These are phyloP conservation scores for Papilio polyxenes DNA, from an alignment of 1,140 invertebrate species.

Conservation along the genomic window DNA sequence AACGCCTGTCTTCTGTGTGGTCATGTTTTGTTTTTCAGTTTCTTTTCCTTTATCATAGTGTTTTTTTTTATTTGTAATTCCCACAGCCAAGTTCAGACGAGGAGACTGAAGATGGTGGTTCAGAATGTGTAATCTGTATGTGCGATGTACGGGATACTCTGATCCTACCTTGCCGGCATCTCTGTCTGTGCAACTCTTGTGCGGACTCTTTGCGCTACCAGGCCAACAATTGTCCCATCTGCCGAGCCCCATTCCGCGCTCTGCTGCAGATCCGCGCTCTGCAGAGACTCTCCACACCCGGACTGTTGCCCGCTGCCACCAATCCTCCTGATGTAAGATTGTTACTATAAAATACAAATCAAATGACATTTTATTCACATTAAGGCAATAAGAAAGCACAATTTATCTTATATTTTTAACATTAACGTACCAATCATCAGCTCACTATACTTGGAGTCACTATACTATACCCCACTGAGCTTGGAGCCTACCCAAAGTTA, in stretches of 20 bases:
- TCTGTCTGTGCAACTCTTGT: constrained; percentile 98
- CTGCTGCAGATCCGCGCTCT: constrained; percentile 97
- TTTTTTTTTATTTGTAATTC: neutral
- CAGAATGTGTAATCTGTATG: constrained; percentile 99
- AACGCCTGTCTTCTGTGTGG: too few relatives aligned
- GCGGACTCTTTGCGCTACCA: constrained; percentile 98
- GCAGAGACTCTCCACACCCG: constrained; percentile 85
- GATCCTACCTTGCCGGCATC: constrained; percentile 98
- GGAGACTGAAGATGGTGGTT: constrained; percentile 97
- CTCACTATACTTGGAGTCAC: too few relatives aligned
- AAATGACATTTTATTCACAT: too few relatives aligned
- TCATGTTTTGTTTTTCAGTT: neutral
- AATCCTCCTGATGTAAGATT: constrained; percentile 80
- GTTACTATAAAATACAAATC: too few relatives aligned
- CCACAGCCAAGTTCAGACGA: constrained; percentile 87
- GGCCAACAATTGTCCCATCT: constrained; percentile 99
- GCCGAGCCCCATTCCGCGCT: constrained; percentile 97
- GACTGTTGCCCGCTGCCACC: constrained; percentile 65
- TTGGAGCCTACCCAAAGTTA: too few relatives aligned
- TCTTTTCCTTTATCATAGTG: neutral
- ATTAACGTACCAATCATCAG: too few relatives aligned
- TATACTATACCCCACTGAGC: too few relatives aligned
- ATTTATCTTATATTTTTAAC: too few relatives aligned
- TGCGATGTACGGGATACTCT: constrained; percentile 98
- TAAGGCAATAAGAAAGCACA: too few relatives aligned